A percentile compares a stretch with the other conserved stretches of the same genome.
These are phyloP conservation scores for Meandrusa payeni DNA, from an alignment of 2,888 invertebrate species.

Conservation along the genomic window DNA sequence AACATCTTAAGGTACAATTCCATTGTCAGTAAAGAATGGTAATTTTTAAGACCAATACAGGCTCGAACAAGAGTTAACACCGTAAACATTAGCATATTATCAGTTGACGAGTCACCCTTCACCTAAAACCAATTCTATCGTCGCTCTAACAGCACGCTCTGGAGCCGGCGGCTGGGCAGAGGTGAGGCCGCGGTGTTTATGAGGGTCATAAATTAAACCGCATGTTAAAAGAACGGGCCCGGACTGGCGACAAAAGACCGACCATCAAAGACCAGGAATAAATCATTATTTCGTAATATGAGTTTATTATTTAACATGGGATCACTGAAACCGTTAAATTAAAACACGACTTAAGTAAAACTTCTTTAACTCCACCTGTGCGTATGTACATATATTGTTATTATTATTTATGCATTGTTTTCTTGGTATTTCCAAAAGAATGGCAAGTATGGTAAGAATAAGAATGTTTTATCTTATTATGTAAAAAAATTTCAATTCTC, in stretches of 20 bases:
- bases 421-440: no score
- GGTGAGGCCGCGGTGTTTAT: conserved; percentile 4
- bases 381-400: no score
- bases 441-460: no score
- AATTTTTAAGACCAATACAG: no score
- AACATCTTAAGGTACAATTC: no score
- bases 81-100: neutral
- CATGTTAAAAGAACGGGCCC: neutral
- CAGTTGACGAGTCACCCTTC: neutral
- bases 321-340: neutral
- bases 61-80: conserved; percentile 3
- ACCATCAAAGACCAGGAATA: conserved; percentile 6
- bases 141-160: neutral
- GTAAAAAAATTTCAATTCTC: no score
- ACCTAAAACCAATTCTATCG: conserved; percentile 3
- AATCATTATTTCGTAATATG: conserved; percentile 8
- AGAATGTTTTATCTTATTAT: no score
- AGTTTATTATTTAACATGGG: neutral
- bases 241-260: neutral
- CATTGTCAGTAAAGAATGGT: no score
- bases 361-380: no score
- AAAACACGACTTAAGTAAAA: no score
- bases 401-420: no score
- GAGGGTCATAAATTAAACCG: conserved; percentile 12
- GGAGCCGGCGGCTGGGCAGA: neutral